phyloP scores from a whole-genome alignment of 92 coral and sea anemone species.

The Parazoanthus darwini region DNA sequence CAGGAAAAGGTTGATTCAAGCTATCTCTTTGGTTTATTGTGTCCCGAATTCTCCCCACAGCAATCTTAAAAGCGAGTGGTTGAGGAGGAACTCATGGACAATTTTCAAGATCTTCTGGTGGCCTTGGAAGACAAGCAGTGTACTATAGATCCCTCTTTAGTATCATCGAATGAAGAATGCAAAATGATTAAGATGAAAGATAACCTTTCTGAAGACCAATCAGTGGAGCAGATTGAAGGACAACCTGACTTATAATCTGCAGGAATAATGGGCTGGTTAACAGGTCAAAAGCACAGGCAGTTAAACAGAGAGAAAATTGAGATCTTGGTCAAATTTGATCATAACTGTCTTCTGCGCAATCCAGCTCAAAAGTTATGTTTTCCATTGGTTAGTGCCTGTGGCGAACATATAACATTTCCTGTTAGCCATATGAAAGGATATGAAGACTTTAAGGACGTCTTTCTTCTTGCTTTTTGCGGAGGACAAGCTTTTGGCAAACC shows the following conservation, averaged over 20 bases:
- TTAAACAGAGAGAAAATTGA: constrained; percentile 34
- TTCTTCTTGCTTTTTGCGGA: constrained; percentile 45
- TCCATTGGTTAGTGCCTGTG: constrained; percentile 46
- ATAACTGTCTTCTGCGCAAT: constrained; percentile 40
- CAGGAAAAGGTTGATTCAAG: constrained; percentile 34
- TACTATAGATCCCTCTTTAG: constrained; percentile 7
- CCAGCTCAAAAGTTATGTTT: constrained; percentile 52
- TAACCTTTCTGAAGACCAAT: constrained; percentile 2
- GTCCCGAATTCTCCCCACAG: constrained; percentile 34
- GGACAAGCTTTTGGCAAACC: constrained; percentile 50
- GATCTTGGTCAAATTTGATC: constrained; percentile 37
- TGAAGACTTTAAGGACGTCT: constrained; percentile 32
- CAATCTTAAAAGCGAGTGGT: constrained; percentile 4
- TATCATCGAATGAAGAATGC: background rate
- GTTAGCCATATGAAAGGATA: constrained; percentile 28
- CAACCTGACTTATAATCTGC: constrained; percentile 53
- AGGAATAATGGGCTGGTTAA: constrained; percentile 68
- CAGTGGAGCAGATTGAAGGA: constrained; percentile 17
- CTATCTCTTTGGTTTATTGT: constrained; percentile 25
- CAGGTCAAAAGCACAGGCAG: constrained; percentile 71
- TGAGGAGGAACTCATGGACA: constrained; percentile 16
- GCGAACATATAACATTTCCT: constrained; percentile 38
- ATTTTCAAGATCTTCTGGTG: constrained; percentile 29
- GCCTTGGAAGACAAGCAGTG: constrained; percentile 17
- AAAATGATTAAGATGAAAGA: background rate